Evolutionary conservation across 2,888 invertebrate species (phyloP).

Genomic region (Polydrusus pterygomalis): DNA sequence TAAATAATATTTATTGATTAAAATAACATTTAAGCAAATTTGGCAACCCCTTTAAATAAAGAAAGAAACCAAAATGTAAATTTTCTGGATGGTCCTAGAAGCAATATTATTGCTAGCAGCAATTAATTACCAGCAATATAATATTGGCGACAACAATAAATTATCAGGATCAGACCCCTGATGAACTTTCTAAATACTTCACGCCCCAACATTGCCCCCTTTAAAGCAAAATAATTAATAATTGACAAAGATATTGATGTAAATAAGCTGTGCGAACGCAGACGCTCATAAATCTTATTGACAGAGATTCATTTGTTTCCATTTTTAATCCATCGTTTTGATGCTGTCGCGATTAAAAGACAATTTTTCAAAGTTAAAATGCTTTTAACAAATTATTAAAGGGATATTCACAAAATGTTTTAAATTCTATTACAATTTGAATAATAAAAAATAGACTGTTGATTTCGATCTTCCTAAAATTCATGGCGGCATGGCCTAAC

Average conservation of each 20-base stretch:
- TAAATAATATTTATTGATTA: too few relatives aligned
- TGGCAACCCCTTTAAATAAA: too few relatives aligned
- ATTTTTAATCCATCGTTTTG: conserved; percentile 1
- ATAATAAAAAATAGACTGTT: too few relatives aligned
- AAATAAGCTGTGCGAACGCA: neutral
- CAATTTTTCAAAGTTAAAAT: neutral
- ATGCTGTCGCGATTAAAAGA: neutral
- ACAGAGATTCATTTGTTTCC: conserved; percentile 1
- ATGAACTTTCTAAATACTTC: neutral
- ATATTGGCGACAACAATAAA: neutral
- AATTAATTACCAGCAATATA: neutral
- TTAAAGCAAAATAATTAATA: neutral
- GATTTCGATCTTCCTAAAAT: too few relatives aligned
- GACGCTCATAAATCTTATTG: neutral
- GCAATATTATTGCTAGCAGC: too few relatives aligned
- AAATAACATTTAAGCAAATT: too few relatives aligned
- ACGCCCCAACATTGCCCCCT: neutral
- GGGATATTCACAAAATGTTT: too few relatives aligned
- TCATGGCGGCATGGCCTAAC: too few relatives aligned
- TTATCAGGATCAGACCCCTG: neutral
- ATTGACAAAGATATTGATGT: conserved; percentile 1
- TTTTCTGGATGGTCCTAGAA: too few relatives aligned
- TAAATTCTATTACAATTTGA: too few relatives aligned
- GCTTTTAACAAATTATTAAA: too few relatives aligned
- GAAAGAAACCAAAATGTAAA: too few relatives aligned